Base-by-base conservation (phyloP, 2,113 vertebrate genomes). In the Jaculus jaculus region DNA sequence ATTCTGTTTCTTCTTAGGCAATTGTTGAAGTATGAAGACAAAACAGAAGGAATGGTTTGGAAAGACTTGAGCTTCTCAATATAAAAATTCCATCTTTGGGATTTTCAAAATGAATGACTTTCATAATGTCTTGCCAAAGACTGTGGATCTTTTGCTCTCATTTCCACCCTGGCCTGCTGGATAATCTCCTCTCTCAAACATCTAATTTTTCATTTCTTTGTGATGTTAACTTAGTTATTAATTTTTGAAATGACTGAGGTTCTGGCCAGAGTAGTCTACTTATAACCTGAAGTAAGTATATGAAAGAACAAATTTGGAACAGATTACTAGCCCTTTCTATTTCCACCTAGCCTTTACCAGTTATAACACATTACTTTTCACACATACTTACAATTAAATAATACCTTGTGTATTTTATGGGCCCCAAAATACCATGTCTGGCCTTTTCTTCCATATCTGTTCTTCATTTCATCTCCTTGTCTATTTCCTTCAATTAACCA, bases 11-110 rank as follows among this genome's bases (percentile, higher is more conserved):
- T 69, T 93, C 15, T 95, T 87, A 90, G 72, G 37, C 89, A 47
- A 95, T 83, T 7, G 24, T 7, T 71, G 74, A 90, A 89, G 95
- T 88, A 81, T 65, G 32, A 80, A 92, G 23, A 91, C 51, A 85
- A 69, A 81, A 69, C 26, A 89, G 88, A 80, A 39, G 2, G 28
- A 2, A 21, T 71, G 51, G 0, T 65, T 88, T 81, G 23, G 21
- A 54, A 61, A 42, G 28, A 47, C 16, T 39, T 18, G 47, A 61
- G 17, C 2, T 0, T 2, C 3, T 4, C 10, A 82, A 30, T 78
- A 54, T 69, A 92, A 94, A 94, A 89, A 54, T 54, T 30, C 71
- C 71, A 68, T 15, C 87, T 63, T 58, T 4, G 0, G 0, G 7
- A 58, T 66, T 10, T 72, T 89, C 85, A 26, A 89, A 89, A 84